phyloP scores from a whole-genome alignment of 2,797 vertebrate genomes.

The Sebastes iracundus region DNA sequence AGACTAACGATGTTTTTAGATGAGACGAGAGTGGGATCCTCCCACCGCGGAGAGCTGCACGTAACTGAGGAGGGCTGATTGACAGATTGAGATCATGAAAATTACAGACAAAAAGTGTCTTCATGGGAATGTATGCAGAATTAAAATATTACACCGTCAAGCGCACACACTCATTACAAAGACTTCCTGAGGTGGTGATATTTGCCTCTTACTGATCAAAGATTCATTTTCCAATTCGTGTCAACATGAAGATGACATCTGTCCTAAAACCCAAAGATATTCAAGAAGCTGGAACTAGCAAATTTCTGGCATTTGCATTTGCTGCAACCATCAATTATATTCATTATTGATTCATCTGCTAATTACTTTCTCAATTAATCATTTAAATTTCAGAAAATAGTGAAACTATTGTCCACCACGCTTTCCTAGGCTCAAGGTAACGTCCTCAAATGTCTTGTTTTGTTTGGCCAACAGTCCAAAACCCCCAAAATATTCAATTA shows the following conservation, averaged over 20 bases:
- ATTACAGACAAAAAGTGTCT: constrained; percentile 54
- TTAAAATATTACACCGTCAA: constrained; percentile 32
- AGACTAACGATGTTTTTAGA: constrained; percentile 63
- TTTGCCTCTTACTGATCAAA: constrained; percentile 25
- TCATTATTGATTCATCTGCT: too few relatives aligned
- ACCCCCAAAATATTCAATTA: neutral
- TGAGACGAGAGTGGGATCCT: constrained; percentile 26
- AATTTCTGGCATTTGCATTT: too few relatives aligned
- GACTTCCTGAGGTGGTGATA: neutral
- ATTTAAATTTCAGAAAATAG: too few relatives aligned
- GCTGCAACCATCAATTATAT: too few relatives aligned
- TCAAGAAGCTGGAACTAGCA: too few relatives aligned
- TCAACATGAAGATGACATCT: constrained; percentile 5
- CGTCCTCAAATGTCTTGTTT: too few relatives aligned
- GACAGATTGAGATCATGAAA: constrained; percentile 77
- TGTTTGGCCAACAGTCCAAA: too few relatives aligned
- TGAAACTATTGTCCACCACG: too few relatives aligned
- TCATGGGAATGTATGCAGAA: constrained; percentile 63
- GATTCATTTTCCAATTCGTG: constrained; percentile 17
- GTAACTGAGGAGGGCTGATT: constrained; percentile 47
- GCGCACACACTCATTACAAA: neutral
- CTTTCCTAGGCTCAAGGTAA: too few relatives aligned
- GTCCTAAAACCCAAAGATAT: too few relatives aligned
- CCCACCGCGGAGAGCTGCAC: constrained; percentile 49
- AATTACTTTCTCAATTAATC: too few relatives aligned